A percentile compares a stretch with the other conserved stretches of the same genome.
phyloP scores from a whole-genome alignment of 1,140 invertebrate species.

The Aricia agestis region DNA sequence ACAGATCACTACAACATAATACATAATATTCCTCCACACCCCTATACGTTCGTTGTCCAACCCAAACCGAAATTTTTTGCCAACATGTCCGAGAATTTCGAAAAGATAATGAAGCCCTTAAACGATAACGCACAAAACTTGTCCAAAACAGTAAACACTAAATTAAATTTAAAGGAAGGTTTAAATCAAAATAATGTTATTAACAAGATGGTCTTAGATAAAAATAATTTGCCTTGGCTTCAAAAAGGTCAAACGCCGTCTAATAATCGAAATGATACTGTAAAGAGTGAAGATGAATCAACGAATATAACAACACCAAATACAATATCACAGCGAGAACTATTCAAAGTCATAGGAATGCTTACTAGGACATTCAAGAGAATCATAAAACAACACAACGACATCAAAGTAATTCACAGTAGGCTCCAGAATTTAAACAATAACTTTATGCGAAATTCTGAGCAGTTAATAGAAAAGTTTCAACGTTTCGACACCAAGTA shows the following conservation, averaged over 20 bases:
- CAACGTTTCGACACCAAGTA: slow-evolving; percentile 55
- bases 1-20: slow-evolving; percentile 6
- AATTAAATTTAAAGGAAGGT: background rate
- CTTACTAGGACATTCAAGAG: slow-evolving; percentile 63
- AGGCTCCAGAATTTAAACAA: slow-evolving; percentile 44
- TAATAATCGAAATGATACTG: slow-evolving; percentile 40
- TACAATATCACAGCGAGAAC: slow-evolving; percentile 48
- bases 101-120: slow-evolving; percentile 6
- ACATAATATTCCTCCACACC: background rate
- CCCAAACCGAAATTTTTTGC: background rate
- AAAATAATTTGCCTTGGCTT: slow-evolving; percentile 42
- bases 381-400: slow-evolving; percentile 60
- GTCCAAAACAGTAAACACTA: background rate
- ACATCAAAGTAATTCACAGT: slow-evolving; percentile 53
- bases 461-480: slow-evolving; percentile 42
- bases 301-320: slow-evolving; percentile 29
- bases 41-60: background rate
- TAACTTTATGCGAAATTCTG: slow-evolving; percentile 48
- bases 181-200: background rate
- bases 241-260: slow-evolving; percentile 36
- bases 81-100: background rate
- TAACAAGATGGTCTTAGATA: slow-evolving; percentile 33
- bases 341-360: slow-evolving; percentile 59
- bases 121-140: background rate
- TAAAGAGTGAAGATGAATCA: slow-evolving; percentile 36